Evolutionary conservation across 92 coral and sea anemone species (phyloP), one percentile per base, ranked within the genome.

Genomic region (Palythoa grandiflora): DNA sequence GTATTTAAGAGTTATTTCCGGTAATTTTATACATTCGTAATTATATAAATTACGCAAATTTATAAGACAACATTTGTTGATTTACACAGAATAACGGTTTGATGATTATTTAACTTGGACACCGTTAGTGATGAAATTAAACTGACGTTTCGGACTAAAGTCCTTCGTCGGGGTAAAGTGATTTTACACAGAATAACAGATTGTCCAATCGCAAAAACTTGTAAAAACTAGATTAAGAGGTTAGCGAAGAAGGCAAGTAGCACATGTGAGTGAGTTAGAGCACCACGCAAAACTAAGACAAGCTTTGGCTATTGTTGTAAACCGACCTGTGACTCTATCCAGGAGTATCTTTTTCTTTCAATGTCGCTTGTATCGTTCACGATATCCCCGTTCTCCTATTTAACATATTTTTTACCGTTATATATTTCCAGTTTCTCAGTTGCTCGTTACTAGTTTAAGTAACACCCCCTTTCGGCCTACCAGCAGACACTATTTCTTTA

Each of bases 151-250:
- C 28, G 28, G 28, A 28, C 28, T 28, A 28, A 28, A 28, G 28
- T 28, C 28, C 28, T 28, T 28, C 28, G 28, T 28, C 28, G 28
- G 28, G 0, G 28, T 28, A 28, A 28, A 28, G 28, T 28, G 28
- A n/a, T n/a, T n/a, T n/a, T n/a, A n/a, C n/a, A n/a, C n/a, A n/a
- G 79, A 75, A 48, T 17, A 75, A 48, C 79, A 75, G 38, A 75
- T 75, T 75, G 59, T 47, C 79, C 50, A 5, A 72, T 50, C 77
- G 77, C 17, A 36, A 40, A 48, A 47, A 60, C 60, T 44, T 75
- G 79, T 75, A 75, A 75, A 75, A 48, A 73, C 55, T 47, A 75
- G 79, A n/a, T 75, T 75, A 36, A 75, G 36, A 44, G 51, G 4
- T 50, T 19, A 3, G 19, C 17, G 20, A 13, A 38, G 10, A 59